These are phyloP conservation scores for Chymomyza fuscimana DNA, from an alignment of 2,888 invertebrate genomes.

Conservation along the genomic window DNA sequence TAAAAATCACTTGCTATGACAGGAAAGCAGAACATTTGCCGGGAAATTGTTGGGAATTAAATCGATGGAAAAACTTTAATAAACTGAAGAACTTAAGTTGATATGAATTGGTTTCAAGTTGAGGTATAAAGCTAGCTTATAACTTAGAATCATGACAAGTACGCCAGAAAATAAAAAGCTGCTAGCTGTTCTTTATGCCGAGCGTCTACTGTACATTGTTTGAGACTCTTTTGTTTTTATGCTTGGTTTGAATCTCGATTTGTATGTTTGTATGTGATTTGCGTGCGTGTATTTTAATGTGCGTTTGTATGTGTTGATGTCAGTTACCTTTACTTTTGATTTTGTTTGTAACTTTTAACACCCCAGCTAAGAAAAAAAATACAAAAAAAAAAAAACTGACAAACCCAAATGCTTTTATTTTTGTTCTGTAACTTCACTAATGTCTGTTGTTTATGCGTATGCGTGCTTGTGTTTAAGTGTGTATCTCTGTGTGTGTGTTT, in stretches of 20 bases:
- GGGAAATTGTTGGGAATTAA: no score
- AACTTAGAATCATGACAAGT: no score
- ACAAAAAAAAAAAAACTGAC: conserved; percentile 4
- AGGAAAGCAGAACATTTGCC: no score
- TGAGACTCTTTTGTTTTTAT: conserved; percentile 35
- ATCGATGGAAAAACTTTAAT: no score
- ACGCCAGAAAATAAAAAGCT: no score
- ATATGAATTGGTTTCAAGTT: no score
- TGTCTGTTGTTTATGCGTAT: conserved; percentile 17
- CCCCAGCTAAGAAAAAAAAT: conserved; percentile 3
- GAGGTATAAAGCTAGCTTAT: no score
- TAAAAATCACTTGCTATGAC: no score
- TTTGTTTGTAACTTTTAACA: conserved; percentile 26
- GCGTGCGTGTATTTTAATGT: conserved; percentile 19
- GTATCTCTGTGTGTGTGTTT: conserved; percentile 22
- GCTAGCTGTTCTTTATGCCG: background rate
- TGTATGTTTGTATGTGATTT: conserved; percentile 20
- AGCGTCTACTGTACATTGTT: conserved; percentile 22
- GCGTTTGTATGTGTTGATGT: background rate
- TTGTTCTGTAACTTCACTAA: conserved; percentile 54
- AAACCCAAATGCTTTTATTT: conserved; percentile 16
- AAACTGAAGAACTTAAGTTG: no score
- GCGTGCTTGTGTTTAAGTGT: conserved; percentile 21
- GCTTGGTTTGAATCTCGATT: conserved; percentile 13
- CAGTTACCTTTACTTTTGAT: conserved; percentile 11